Evolutionary conservation across 2,797 vertebrate genomes (phyloP).

Genomic region (Aphelocoma californica): DNA sequence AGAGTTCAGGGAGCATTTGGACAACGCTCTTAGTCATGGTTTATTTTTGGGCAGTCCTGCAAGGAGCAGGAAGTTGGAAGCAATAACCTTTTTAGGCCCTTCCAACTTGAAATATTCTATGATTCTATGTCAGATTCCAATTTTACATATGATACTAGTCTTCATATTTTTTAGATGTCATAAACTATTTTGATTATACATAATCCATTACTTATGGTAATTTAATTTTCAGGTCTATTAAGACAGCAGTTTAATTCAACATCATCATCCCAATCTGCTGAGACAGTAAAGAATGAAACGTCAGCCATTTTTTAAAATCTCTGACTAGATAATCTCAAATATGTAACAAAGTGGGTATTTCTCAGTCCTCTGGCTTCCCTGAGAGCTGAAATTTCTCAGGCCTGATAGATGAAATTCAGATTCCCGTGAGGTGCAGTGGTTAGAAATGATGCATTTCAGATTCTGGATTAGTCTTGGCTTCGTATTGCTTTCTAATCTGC

Average conservation of each 20-base stretch:
- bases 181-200: neutral
- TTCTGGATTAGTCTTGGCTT: neutral
- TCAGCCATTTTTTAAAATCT: neutral
- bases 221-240: conserved; percentile 35
- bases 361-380: neutral
- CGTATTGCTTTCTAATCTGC: neutral
- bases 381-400: neutral
- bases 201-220: neutral
- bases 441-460: neutral
- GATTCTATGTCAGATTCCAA: neutral
- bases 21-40: neutral
- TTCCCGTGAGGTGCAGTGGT: neutral
- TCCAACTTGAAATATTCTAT: neutral
- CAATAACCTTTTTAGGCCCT: neutral
- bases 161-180: conserved; percentile 13
- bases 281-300: neutral
- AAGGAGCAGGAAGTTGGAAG: neutral
- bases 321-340: neutral
- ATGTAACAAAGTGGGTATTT: neutral
- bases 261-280: neutral
- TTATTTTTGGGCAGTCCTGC: neutral
- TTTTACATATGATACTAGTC: neutral
- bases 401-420: neutral
- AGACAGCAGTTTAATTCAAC: conserved; percentile 9
- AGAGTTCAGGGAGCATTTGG: neutral